Base-by-base conservation (phyloP, 2,888 invertebrate genomes). In the Lochmaea crataegi region DNA sequence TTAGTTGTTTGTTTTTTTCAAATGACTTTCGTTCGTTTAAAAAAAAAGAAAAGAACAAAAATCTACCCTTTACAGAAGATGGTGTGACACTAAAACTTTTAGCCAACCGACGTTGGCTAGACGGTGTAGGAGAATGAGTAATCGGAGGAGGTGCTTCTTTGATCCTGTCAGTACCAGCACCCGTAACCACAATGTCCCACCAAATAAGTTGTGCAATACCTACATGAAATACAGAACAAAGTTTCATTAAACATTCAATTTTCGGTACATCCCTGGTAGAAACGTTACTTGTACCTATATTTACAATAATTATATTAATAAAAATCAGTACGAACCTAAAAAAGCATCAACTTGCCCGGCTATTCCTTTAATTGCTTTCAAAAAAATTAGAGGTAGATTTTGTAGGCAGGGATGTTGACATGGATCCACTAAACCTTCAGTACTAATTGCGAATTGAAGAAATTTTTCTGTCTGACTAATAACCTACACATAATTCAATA, bases 261-360 rank as follows among this genome's bases (percentile, higher is more conserved):
- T n/a, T n/a, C n/a, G n/a, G 32, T 22, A 32, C 11, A 60, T 26
- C 12, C 14, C 10, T 38, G 9, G 32, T 38, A 38, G 32, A 38
- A 38, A 38, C 32, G 2, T 7, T 38, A 38, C 32, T 38, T 38
- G 32, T 38, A 38, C 32, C 32, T 38, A 38, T 16, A 38, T 22
- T 41, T 45, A 45, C 14, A 64, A 38, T 38, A n/a, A 41, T 61
- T 61, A 61, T 12, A 57, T 57, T n/a, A 60, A 22, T 26, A 60
- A 60, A 61, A 22, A 12, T 45, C 18, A 65, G 78, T 79, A 87
- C 89, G 88, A 89, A 96, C 98, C 98, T 78, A 98, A 89, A 88
- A 98, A 98, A 1, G 97, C 96, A 88, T 98, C 98, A 14, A 98
- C 96, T 84, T 98, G 94, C 42, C 94, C 94, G 0, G 98, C 95